These are phyloP conservation scores for Zenarchopterus dispar DNA, from an alignment of 2,797 vertebrate species.

Conservation along the genomic window DNA sequence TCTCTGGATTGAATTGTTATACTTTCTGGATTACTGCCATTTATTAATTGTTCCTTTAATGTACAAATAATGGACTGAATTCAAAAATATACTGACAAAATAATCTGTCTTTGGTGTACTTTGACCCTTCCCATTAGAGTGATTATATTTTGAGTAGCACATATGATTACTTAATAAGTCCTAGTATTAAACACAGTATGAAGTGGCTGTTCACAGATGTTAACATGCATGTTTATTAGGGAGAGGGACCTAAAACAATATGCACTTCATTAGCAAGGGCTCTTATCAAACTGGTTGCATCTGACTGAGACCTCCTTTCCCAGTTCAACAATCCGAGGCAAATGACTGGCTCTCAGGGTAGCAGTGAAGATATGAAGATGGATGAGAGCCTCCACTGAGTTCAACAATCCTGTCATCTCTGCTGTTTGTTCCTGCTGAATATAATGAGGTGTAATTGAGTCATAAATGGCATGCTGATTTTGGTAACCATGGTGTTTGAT, in stretches of 20 bases:
- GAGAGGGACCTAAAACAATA: background rate
- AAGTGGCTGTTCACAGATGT: constrained; percentile 5
- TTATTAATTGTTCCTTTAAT: no score
- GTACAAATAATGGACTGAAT: no score
- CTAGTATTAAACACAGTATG: background rate
- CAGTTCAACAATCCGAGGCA: constrained; percentile 31
- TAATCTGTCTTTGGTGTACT: background rate
- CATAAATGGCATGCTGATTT: constrained; percentile 54
- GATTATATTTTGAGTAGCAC: background rate
- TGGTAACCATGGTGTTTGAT: constrained; percentile 35
- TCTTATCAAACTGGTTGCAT: constrained; percentile 26
- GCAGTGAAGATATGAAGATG: constrained; percentile 31
- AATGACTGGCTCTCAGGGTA: constrained; percentile 40
- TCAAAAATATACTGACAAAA: background rate
- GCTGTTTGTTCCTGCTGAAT: constrained; percentile 39
- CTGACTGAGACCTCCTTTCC: constrained; percentile 22
- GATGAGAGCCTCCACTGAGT: constrained; percentile 29
- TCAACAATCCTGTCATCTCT: constrained; percentile 30
- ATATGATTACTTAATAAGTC: background rate
- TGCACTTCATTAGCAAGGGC: constrained; percentile 38
- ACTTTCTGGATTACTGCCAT: no score
- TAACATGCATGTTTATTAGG: constrained; percentile 1
- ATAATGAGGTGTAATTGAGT: constrained; percentile 61
- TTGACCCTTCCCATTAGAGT: background rate
- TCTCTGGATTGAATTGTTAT: no score